Conservation (phyloP, 2,797 vertebrate genomes). For the Epinephelus malabaricus region DNA sequence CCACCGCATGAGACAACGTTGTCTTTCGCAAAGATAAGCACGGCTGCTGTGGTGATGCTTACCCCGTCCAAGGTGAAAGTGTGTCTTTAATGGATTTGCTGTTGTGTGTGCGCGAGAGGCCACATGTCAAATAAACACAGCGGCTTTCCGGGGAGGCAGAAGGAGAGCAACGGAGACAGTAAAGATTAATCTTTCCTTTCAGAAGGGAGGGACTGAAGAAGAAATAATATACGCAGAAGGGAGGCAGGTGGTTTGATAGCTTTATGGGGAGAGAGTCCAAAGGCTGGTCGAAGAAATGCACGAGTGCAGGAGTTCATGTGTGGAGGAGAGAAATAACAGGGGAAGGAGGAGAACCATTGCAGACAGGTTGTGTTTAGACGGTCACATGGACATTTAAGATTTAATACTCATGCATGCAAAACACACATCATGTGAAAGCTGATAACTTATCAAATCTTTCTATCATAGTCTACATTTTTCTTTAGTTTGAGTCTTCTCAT, state of each 20-base stretch:
- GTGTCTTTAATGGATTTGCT: slow-evolving; percentile 25
- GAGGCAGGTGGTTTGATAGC: slow-evolving; percentile 20
- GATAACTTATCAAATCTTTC: neutral
- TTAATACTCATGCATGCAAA: slow-evolving; percentile 1
- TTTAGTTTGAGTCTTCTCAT: slow-evolving; percentile 1
- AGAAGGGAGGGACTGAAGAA: slow-evolving; percentile 9
- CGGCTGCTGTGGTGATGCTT: slow-evolving; percentile 6
- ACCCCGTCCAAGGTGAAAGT: slow-evolving; percentile 41
- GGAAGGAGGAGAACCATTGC: neutral
- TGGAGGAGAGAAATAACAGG: neutral
- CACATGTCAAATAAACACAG: slow-evolving; percentile 49
- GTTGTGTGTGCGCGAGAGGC: slow-evolving; percentile 2
- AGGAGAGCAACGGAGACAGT: neutral
- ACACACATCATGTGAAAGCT: slow-evolving; percentile 21
- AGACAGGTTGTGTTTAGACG: slow-evolving; percentile 21
- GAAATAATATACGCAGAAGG: slow-evolving; percentile 25
- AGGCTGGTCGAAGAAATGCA: neutral
- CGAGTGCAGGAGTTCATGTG: slow-evolving; percentile 32
- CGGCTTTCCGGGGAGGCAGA: neutral
- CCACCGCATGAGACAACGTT: neutral
- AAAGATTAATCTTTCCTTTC: slow-evolving; percentile 33
- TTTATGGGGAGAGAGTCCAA: slow-evolving; percentile 14
- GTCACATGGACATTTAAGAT: slow-evolving; percentile 29
- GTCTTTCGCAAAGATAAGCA: slow-evolving; percentile 37
- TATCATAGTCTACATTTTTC: neutral